Evolutionary conservation across 2,888 invertebrate species (phyloP).

Genomic region (Dexiosoma caninum): DNA sequence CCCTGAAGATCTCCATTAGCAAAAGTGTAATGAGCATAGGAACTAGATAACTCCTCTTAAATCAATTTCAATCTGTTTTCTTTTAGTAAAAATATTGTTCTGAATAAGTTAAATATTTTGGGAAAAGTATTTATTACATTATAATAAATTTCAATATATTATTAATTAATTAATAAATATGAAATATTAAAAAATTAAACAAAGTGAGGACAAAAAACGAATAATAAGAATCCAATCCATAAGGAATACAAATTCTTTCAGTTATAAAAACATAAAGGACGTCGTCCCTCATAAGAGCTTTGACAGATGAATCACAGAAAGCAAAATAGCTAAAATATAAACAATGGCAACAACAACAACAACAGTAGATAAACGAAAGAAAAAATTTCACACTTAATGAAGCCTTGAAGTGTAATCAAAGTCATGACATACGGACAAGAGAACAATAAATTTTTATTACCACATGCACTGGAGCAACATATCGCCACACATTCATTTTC

Average conservation of each 20-base stretch:
- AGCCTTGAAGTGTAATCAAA: slow-evolving; percentile 64
- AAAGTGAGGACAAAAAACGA: no score
- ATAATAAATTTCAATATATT: no score
- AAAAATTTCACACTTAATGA: slow-evolving; percentile 62
- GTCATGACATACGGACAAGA: slow-evolving; percentile 57
- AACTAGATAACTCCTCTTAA: no score
- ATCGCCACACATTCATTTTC: neutral
- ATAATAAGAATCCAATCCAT: no score
- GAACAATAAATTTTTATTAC: slow-evolving; percentile 60
- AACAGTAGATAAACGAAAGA: neutral
- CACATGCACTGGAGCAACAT: slow-evolving; percentile 23
- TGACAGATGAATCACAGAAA: neutral
- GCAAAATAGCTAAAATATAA: neutral
- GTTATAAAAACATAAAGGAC: slow-evolving; percentile 39
- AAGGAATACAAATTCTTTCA: slow-evolving; percentile 34
- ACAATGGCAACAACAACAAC: neutral
- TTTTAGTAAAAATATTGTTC: no score
- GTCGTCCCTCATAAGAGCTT: slow-evolving; percentile 42
- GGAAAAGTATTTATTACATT: no score
- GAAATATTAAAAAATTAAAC: no score
- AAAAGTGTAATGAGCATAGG: no score
- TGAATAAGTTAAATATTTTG: no score
- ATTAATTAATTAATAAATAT: no score
- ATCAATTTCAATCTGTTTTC: no score
- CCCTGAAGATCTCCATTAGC: no score